phyloP scores from a whole-genome alignment of 2,888 invertebrate genomes.

The Xestia sexstrigata region DNA sequence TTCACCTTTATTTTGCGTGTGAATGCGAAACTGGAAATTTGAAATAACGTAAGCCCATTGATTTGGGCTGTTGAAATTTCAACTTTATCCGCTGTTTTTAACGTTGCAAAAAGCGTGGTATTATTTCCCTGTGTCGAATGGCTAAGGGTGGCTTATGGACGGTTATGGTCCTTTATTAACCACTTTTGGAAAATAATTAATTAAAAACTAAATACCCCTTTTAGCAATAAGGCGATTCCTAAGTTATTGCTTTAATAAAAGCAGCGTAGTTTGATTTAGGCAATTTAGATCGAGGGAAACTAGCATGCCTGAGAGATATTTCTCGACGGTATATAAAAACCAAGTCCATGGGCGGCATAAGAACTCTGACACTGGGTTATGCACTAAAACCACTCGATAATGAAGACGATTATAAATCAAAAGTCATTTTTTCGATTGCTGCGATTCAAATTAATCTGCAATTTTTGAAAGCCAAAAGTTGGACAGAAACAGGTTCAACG shows the following conservation, averaged over 20 bases:
- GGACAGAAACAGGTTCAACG: too few relatives aligned
- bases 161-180: neutral
- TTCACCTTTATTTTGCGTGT: slow-evolving; percentile 10
- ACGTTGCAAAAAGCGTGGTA: neutral
- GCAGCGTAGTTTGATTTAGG: neutral
- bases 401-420: neutral
- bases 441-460: neutral
- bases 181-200: neutral
- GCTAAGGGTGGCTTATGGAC: neutral
- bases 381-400: too few relatives aligned
- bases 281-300: neutral
- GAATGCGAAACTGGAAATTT: neutral
- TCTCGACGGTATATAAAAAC: too few relatives aligned
- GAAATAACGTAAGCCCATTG: neutral
- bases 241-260: neutral
- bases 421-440: neutral
- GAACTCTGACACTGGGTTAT: too few relatives aligned
- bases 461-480: neutral
- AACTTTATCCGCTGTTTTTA: neutral
- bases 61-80: neutral
- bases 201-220: neutral
- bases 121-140: neutral
- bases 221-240: neutral
- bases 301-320: too few relatives aligned
- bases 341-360: too few relatives aligned